These are phyloP conservation scores for Dryocosmus kuriphilus DNA, from an alignment of 2,888 invertebrate species.

Conservation along the genomic window DNA sequence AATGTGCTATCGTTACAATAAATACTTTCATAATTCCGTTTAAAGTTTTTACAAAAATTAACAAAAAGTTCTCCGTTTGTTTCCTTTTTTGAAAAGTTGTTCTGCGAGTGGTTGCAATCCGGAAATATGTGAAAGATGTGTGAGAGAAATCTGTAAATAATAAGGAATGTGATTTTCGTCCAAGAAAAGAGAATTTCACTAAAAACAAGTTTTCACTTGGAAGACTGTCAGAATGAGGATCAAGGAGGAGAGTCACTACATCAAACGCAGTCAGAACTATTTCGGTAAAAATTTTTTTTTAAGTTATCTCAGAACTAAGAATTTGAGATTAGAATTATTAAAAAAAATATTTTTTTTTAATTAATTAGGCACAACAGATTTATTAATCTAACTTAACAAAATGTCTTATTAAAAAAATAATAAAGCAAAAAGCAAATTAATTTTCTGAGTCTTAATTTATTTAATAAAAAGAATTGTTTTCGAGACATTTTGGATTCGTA, in stretches of 20 bases:
- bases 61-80: background rate
- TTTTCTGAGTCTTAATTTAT: too few relatives aligned
- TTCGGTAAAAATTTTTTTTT: constrained; percentile 66
- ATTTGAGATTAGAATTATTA: background rate
- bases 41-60: background rate
- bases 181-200: background rate
- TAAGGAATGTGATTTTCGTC: constrained; percentile 12
- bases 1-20: background rate
- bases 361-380: too few relatives aligned
- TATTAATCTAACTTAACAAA: too few relatives aligned
- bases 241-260: constrained; percentile 70
- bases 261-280: constrained; percentile 69
- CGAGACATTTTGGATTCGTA: background rate
- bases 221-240: constrained; percentile 67
- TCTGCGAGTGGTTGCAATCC: background rate
- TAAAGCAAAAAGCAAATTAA: too few relatives aligned
- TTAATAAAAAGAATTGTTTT: too few relatives aligned
- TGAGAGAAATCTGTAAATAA: constrained; percentile 2
- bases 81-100: constrained; percentile 1
- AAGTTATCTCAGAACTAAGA: background rate
- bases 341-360: too few relatives aligned
- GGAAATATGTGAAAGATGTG: constrained; percentile 9
- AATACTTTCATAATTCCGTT: background rate
- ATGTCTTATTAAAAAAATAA: too few relatives aligned
- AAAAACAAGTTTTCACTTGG: constrained; percentile 1